Conservation (phyloP, 2,888 invertebrate species). For the Catotricha subobsoleta region DNA sequence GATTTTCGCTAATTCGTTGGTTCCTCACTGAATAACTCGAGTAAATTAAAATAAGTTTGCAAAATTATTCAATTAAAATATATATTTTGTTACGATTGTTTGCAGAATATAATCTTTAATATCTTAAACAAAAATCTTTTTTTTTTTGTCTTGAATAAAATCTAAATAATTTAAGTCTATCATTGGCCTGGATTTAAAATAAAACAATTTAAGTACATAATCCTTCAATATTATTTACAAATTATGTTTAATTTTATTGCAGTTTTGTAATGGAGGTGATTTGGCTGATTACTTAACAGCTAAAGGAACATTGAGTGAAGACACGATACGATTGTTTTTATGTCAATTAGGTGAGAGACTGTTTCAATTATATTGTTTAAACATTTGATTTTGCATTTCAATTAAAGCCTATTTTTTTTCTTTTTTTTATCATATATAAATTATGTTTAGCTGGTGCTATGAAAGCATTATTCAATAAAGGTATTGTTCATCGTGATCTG, state of each 20-base stretch:
- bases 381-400: too few species aligned
- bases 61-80: not conserved
- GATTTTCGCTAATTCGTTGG: too few species aligned
- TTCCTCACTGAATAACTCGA: too few species aligned
- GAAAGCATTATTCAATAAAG: constrained; percentile 92
- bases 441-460: constrained; percentile 70
- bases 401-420: not conserved
- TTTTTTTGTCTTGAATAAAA: too few species aligned
- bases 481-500: constrained; percentile 95
- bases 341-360: constrained; percentile 67
- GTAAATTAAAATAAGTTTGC: too few species aligned
- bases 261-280: constrained; percentile 99
- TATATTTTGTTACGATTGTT: not conserved
- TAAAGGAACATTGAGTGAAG: constrained; percentile 91
- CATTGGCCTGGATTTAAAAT: too few species aligned
- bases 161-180: too few species aligned
- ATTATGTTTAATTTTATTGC: constrained; percentile 26
- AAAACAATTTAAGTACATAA: too few species aligned
- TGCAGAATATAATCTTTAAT: not conserved
- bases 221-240: constrained; percentile 12
- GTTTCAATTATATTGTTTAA: too few species aligned
- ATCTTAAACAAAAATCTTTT: too few species aligned
- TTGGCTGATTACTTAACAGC: constrained; percentile 89
- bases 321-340: constrained; percentile 88
- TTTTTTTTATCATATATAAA: constrained; percentile 7